Evolutionary conservation across 2,113 vertebrate species (phyloP).

Genomic region (Gobius niger): DNA sequence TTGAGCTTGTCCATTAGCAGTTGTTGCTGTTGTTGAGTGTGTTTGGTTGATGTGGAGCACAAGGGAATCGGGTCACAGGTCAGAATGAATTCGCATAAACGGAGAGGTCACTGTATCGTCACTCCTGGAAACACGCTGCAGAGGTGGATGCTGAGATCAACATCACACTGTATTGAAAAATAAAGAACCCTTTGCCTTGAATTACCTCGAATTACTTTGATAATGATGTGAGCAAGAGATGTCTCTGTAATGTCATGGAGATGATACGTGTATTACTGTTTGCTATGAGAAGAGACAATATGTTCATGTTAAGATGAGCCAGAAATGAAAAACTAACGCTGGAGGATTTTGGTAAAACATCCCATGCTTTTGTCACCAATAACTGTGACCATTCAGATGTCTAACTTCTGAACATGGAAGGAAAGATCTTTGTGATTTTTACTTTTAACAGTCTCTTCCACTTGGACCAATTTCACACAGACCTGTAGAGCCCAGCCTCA

Average conservation of each 20-base stretch:
- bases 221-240: not conserved
- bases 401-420: too few relatives aligned
- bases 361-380: too few relatives aligned
- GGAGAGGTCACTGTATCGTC: slow-evolving; percentile 30
- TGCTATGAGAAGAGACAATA: too few relatives aligned
- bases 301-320: too few relatives aligned
- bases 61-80: slow-evolving; percentile 37
- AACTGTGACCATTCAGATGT: too few relatives aligned
- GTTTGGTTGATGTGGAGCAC: slow-evolving; percentile 24
- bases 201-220: slow-evolving; percentile 9
- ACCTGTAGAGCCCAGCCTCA: not conserved
- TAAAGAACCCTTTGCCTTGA: slow-evolving; percentile 8
- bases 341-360: too few relatives aligned
- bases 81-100: slow-evolving; percentile 42
- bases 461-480: not conserved
- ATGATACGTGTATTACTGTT: too few relatives aligned
- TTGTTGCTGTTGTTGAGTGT: slow-evolving; percentile 8
- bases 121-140: slow-evolving; percentile 11
- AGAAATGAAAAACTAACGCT: too few relatives aligned
- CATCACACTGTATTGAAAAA: slow-evolving; percentile 4
- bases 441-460: not conserved
- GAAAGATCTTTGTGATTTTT: not conserved
- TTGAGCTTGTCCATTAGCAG: slow-evolving; percentile 14
- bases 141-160: slow-evolving; percentile 15
- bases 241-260: too few relatives aligned